Evolutionary conservation across 2,888 invertebrate genomes (phyloP), one percentile per base, ranked within the genome.

Genomic region (Mythimna vitellina): DNA sequence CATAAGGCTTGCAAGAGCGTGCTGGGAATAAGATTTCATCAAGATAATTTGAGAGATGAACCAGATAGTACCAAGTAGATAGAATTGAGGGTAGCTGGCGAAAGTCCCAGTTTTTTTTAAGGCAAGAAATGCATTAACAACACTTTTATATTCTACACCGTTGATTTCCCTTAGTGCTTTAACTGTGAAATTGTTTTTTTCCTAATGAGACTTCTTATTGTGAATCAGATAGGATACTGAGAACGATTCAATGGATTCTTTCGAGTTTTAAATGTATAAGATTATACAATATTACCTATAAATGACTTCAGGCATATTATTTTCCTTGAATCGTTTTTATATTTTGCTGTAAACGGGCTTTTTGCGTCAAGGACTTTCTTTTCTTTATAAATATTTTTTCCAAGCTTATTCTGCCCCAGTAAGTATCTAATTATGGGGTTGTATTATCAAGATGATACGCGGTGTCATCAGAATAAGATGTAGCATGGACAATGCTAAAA

Each of bases 21-120:
- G 82, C 58, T 51, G 68, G 62, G 74, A 79, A 85, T 81, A 74
- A 82, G 80, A 85, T 85, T 80, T 77, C 58, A 84, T 84, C 78
- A 68, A 74, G 82, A 83, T 84, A 58, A 83, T 76, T 76, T 73
- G 10, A 62, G n/a, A 81, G 65, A 79, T 81, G 60, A 73, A 75
- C 35, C 63, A 75, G 74, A 73, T 20, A 66, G 54, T 49, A 58
- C 65, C 53, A n/a, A 42, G 65, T 62, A 79, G 65, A 71, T 67
- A 63, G 46, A 56, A 76, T 61, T 25, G 61, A 65, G 20, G 70
- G 54, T 70, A 53, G 35, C 65, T n/a, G 58, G 35, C 8, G 9
- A 35, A 75, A 73, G 35, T 68, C 22, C 22, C 35, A 63, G 62
- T 32, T 54, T 25, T 78, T 78, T 51, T 61, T 54, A 35, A 69